Evolutionary conservation across 2,797 vertebrate genomes (phyloP), one percentile per base, ranked within the genome.

Genomic region (Clarias laeviceps): DNA sequence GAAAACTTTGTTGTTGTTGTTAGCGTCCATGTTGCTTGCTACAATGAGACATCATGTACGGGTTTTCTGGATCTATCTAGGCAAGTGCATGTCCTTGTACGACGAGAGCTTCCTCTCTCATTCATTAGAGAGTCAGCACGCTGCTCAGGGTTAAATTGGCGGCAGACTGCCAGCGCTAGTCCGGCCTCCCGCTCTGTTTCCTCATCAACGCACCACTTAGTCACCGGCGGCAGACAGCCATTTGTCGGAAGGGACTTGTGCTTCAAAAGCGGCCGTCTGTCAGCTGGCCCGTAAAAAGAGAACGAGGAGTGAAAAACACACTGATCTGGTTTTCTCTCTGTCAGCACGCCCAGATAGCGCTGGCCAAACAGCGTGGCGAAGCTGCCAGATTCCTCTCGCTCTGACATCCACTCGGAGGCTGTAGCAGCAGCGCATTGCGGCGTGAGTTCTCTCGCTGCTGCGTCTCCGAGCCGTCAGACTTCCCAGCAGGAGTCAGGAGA

Each of bases 191-290:
- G n/a, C 32, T 69, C 70, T 61, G 84, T 82, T 84, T 86, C 81
- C 86, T 88, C 78, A 84, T 88, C 88, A 87, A 65, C 68, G 40
- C 78, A 82, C 32, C 84, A 83, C 85, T 87, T 87, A 66, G 77
- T 85, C 85, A 81, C 64, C 76, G 20, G 64, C 80, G 84, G 82
- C 65, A 86, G 82, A 74, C 73, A 72, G 17, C 82, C 89, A 87
- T 84, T 89, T 85, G 79, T 85, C 88, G 82, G 82, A 78, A 80
- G 73, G 81, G 81, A 87, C 88, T 86, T 84, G 72, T 81, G 70
- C 85, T 87, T 83, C 81, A 85, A 86, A 88, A 87, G 87, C 29
- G 74, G 50, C 76, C 54, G 66, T 69, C 83, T 85, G 85, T 86
- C 85, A 88, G 83, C 59, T 74, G 70, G 78, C 66, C 80, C 80